These are phyloP conservation scores for Melanaphis sacchari DNA, from an alignment of 1,140 invertebrate species.

Conservation along the genomic window DNA sequence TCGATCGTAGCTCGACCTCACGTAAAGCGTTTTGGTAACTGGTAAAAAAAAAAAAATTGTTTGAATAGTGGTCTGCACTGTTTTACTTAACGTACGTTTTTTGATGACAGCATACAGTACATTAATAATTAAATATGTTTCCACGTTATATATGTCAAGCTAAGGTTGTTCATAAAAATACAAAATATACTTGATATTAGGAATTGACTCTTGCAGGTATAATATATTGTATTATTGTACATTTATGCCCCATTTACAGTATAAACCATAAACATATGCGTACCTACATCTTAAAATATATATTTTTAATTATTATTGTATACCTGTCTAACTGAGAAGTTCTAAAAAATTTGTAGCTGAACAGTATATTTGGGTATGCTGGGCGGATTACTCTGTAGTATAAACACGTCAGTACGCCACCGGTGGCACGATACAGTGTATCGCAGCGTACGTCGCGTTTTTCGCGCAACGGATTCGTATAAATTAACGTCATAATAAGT, in stretches of 20 bases:
- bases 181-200: no score
- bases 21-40: not conserved
- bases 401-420: not conserved
- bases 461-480: not conserved
- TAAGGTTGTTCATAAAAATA: no score
- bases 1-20: not conserved
- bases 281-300: no score
- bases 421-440: not conserved
- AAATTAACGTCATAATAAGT: not conserved
- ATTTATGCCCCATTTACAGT: no score
- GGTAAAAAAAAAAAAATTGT: not conserved
- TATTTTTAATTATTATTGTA: not conserved
- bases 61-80: not conserved
- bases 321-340: not conserved
- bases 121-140: no score
- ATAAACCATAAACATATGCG: no score
- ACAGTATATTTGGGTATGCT: not conserved
- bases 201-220: not conserved
- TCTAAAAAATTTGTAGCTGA: not conserved
- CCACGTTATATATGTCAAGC: no score
- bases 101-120: no score
- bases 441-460: not conserved
- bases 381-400: not conserved
- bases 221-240: no score
- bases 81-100: not conserved